A percentile compares a stretch with the other conserved stretches of the same genome.
These are phyloP conservation scores for Apodemus sylvaticus DNA, from an alignment of 2,113 vertebrate genomes.

Conservation along the genomic window DNA sequence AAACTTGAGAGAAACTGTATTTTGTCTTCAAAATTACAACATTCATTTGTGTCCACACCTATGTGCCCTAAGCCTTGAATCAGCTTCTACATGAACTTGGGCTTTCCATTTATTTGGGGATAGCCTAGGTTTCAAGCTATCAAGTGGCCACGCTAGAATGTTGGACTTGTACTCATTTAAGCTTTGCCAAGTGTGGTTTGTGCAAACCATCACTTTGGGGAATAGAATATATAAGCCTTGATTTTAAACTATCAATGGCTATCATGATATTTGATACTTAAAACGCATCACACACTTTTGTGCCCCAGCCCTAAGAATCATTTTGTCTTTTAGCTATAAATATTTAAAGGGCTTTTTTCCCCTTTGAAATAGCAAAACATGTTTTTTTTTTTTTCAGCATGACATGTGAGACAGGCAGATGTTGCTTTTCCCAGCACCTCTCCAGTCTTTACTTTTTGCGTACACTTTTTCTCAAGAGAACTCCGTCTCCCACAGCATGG, in stretches of 20 bases:
- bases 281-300: background rate
- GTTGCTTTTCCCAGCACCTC: background rate
- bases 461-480: background rate
- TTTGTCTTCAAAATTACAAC: background rate
- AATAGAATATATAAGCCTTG: background rate
- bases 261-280: background rate
- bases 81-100: background rate
- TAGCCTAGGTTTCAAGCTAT: background rate
- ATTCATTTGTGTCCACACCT: background rate
- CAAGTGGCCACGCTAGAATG: background rate
- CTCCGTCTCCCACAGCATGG: background rate
- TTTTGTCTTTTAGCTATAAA: background rate
- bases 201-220: background rate
- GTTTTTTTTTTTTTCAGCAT: background rate
- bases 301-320: background rate
- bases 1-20: background rate
- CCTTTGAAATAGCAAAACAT: background rate
- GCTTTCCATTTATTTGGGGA: background rate
- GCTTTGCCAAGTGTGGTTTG: background rate
- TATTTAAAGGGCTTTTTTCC: background rate
- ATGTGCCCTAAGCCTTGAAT: background rate
- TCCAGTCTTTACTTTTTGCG: background rate
- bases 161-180: background rate
- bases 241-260: background rate
- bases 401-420: background rate